Percentiles rank a stretch among this genome's conserved stretches.
Conservation (phyloP, 1,140 invertebrate species). For the Mycetomoellerius zeteki region DNA sequence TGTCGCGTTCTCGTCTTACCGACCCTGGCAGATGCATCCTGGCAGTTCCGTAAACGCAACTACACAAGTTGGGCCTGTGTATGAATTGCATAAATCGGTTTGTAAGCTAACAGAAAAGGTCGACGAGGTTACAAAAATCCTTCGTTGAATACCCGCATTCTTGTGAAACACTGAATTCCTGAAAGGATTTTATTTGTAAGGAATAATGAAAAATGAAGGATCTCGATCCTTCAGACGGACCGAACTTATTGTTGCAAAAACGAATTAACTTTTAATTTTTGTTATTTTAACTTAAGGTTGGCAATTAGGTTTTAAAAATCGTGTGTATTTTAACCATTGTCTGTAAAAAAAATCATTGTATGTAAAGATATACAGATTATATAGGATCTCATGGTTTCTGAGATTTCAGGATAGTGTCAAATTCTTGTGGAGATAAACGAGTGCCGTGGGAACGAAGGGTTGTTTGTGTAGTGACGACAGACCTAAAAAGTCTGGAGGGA, state of each 20-base stretch:
- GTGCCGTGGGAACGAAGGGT: constrained; percentile 63
- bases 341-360: too few relatives aligned
- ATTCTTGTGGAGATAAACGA: constrained; percentile 32
- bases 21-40: constrained; percentile 64
- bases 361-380: neutral
- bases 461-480: constrained; percentile 36
- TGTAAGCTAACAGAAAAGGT: neutral
- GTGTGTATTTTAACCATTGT: neutral
- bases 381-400: constrained; percentile 7
- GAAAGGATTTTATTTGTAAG: neutral
- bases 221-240: too few relatives aligned
- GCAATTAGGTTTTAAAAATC: neutral
- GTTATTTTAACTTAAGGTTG: neutral
- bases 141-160: neutral
- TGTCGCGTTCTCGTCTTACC: constrained; percentile 70
- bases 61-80: neutral
- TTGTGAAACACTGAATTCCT: neutral
- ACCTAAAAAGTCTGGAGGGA: neutral
- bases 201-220: neutral
- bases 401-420: constrained; percentile 21
- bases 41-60: constrained; percentile 35
- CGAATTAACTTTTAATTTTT: neutral
- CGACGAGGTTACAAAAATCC: neutral
- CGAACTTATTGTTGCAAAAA: neutral
- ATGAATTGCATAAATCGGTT: constrained; percentile 44